phyloP scores from a whole-genome alignment of 2,888 invertebrate genomes.

The Andrena fulva region DNA sequence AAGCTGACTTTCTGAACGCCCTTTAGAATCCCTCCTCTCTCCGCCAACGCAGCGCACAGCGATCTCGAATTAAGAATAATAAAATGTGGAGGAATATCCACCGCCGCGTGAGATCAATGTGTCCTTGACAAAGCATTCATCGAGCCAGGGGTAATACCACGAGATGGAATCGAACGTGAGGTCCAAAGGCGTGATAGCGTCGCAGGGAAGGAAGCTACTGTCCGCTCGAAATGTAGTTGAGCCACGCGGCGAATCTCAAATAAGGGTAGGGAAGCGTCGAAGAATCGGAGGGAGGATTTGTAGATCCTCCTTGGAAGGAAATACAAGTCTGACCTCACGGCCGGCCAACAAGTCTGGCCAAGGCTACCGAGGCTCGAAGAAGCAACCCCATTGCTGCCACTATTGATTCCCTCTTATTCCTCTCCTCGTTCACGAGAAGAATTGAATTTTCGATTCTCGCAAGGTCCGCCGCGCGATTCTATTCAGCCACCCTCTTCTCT shows the following conservation, averaged over 20 bases:
- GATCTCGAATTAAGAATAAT: too few relatives aligned
- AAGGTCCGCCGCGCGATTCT: constrained; percentile 67
- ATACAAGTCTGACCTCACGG: constrained; percentile 73
- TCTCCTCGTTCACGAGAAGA: constrained; percentile 76
- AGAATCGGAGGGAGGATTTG: constrained; percentile 74
- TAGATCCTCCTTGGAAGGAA: constrained; percentile 80
- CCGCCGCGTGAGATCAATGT: constrained; percentile 14
- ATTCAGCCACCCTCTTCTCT: constrained; percentile 61
- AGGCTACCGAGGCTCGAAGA: constrained; percentile 43
- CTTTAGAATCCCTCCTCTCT: too few relatives aligned
- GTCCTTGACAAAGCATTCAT: constrained; percentile 22
- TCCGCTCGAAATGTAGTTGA: constrained; percentile 53
- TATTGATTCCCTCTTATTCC: constrained; percentile 79
- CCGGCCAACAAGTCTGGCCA: constrained; percentile 54
- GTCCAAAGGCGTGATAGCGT: not conserved
- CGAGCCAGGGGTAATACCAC: constrained; percentile 24
- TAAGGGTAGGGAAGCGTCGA: constrained; percentile 28
- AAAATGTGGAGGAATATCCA: not conserved
- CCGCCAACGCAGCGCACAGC: too few relatives aligned
- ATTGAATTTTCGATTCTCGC: constrained; percentile 81
- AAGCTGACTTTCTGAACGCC: too few relatives aligned
- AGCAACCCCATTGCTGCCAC: constrained; percentile 65
- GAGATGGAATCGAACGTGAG: constrained; percentile 40
- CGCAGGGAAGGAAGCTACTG: constrained; percentile 64
- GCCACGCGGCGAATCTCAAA: constrained; percentile 54